Evolutionary conservation across 1,140 invertebrate species (phyloP), one percentile per base, ranked within the genome.

Genomic region (Aphelenchoides besseyi): DNA sequence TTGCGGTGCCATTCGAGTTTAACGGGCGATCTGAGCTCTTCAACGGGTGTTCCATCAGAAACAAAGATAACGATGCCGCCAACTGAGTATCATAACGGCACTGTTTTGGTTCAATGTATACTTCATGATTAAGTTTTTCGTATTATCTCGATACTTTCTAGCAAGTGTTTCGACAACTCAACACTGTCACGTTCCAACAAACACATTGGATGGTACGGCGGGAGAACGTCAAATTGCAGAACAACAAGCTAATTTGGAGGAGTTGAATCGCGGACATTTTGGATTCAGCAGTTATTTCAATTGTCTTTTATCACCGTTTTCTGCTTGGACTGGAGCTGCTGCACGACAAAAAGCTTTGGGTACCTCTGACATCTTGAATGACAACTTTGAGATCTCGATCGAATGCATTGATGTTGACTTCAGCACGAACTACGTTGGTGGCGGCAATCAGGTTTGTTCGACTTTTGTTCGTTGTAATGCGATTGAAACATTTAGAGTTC

Each of bases 311-410:
- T n/a, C n/a, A 23, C 41, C 41, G 41, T 23, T 48, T 23, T 48
- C 12, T 12, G 41, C 41, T 48, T 23, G 12, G 41, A 12, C 12
- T 23, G 23, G 41, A 16, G 12, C 41, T 16, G 41, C 41, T 48
- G 12, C 12, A 48, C 41, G 41, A 23, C 12, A 23, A 48, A 23
- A 23, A 12, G 41, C 23, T 48, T 23, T 48, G 12, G 41, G 41
- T 16, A 12, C 41, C 12, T 48, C 41, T 23, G 41, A 23, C 55
- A 23, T 8, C 55, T 5, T 5, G 12, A 59, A 66, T 16, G 91
- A 94, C 86, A 89, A 92, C 75, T 97, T 94, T 94, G 93, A 97
- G 85, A 94, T 97, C 75, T 91, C 92, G 0, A 95, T 96, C 85
- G 93, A 97, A 85, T 88, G 89, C 8, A 94, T 98, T 33, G 53